Evolutionary conservation across 2,797 vertebrate genomes (phyloP), one percentile per base, ranked within the genome.

Genomic region (Pelobates cultripes): DNA sequence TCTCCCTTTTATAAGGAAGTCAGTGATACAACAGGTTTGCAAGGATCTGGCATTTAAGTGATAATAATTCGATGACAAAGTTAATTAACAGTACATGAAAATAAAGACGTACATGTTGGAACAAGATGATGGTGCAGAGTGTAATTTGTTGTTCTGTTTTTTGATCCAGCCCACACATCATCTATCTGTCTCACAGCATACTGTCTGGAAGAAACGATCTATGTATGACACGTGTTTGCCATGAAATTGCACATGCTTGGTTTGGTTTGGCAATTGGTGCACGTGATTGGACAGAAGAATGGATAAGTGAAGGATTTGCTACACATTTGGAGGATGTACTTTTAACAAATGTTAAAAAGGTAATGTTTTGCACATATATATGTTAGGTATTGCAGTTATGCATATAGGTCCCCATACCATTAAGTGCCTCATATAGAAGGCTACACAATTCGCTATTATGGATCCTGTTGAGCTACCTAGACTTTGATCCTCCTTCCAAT

Each of bases 281-380:
- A 85, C 93, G 89, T 45, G 97, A 99, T 86, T 99, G 97, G 98
- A 99, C 96, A 0, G 98, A 99, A 87, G 97, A 99, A 86, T 99
- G 97, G 97, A 92, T 99, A 91, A 99, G 98, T 8, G 97, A 99
- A 88, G 98, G 98, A 9, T 99, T 99, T 55, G 97, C 97, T 88
- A 99, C 98, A 17, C 97, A 94, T 88, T 90, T 99, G 85, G 97
- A 99, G 90, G 97, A 99, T 72, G 83, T 96, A 14, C 94, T 99
- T 89, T 99, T 97, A 97, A 94, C 93, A 64, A 85, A 86, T 80
- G 95, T 94, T 79, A 96, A 96, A 87, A 92, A 97, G 95, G 97
- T 98, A 92, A 79, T 41, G 43, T 15, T 60, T 69, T 61, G 4
- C 17, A 64, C 47, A 5, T 51, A 51, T 28, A 28, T 28, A 28